Conservation (phyloP, 1,140 invertebrate species). For the Drosophila sulfurigaster region DNA sequence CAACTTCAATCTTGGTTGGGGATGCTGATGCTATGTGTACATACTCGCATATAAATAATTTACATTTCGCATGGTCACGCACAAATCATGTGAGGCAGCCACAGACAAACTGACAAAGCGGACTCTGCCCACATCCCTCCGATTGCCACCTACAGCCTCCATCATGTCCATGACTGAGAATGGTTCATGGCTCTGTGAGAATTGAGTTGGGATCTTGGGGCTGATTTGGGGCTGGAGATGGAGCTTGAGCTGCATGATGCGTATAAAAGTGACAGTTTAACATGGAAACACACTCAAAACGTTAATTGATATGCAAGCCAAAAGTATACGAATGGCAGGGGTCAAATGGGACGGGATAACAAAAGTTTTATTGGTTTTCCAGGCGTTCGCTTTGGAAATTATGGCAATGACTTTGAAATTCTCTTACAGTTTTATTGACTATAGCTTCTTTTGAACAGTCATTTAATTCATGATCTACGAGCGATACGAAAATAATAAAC, state of each 20-base stretch:
- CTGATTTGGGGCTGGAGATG: conserved; percentile 4
- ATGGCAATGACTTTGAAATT: conserved; percentile 29
- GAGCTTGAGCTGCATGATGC: conserved; percentile 61
- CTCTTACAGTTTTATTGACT: conserved; percentile 12
- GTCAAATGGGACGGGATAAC: neutral
- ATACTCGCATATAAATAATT: conserved; percentile 70
- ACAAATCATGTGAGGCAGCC: conserved; percentile 69
- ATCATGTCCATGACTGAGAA: neutral
- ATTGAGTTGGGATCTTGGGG: conserved; percentile 30
- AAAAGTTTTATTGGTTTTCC: conserved; percentile 29
- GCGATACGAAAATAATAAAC: neutral
- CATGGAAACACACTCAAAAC: conserved; percentile 80
- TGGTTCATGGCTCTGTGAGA: conserved; percentile 1
- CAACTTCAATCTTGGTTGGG: conserved; percentile 48
- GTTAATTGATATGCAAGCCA: conserved; percentile 72
- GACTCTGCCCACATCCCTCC: conserved; percentile 6
- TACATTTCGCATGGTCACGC: conserved; percentile 82
- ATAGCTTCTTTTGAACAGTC: neutral
- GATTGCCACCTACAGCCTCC: neutral
- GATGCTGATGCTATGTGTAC: neutral
- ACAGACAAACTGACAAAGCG: conserved; percentile 14
- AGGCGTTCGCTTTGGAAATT: conserved; percentile 9
- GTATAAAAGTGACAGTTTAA: conserved; percentile 79
- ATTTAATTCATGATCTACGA: neutral
- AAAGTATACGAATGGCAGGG: neutral